Evolutionary conservation across 2,113 vertebrate species (phyloP), one percentile per base, ranked within the genome.

Genomic region (Pterocles orientalis): DNA sequence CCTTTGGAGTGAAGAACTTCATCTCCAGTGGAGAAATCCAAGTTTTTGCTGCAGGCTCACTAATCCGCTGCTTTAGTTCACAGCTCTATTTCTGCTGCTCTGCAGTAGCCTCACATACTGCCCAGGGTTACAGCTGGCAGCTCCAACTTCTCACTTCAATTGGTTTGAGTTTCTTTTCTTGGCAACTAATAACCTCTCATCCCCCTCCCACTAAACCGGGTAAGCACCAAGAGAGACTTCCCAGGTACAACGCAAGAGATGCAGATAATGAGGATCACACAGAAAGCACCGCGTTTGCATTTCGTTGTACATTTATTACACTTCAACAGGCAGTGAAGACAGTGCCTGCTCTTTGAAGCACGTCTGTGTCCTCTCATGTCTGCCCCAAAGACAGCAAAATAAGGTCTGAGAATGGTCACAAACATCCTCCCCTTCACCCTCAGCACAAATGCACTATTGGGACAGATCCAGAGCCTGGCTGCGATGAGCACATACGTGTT

Each of bases 241-340:
- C 79, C 39, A 78, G 43, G 50, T 69, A 72, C 26, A 43, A 43
- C 0, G 19, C 20, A 34, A 39, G 65, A 77, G 58, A 1, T 77
- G 45, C 64, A 81, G 45, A 57, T 56, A 26, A 66, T 0, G 0
- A 29, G 76, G 4, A 34, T 48, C 28, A 48, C 33, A 57, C 1
- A 3, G 21, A 76, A 87, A 81, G 26, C 26, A 36, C 14, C 0
- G 0, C 2, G 1, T 17, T 60, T 56, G 31, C 31, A 13, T 43
- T 61, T 78, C 31, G 43, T 41, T 2, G 9, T 43, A 5, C 8
- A 19, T 73, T 78, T 70, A 41, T 53, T 48, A 60, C 29, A 47
- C 17, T 64, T 64, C 4, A 50, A 48, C 26, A 51, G 29, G 2
- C 19, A 68, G 16, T 9, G 10, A 78, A 34, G 43, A 60, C 14